Conservation (phyloP, 1,140 invertebrate genomes). For the Camponotus vicinus region DNA sequence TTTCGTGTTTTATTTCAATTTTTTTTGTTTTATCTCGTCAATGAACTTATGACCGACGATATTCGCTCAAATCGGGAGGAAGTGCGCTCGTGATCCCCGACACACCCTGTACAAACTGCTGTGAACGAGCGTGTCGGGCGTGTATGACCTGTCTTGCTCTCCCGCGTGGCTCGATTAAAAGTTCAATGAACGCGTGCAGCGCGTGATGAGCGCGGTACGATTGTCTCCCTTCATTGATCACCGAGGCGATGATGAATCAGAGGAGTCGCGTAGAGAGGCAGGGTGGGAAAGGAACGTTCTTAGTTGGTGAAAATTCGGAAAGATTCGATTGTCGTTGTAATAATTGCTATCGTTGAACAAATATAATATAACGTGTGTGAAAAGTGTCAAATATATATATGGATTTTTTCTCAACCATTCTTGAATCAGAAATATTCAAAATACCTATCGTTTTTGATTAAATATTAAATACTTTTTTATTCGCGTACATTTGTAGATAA, state of each 20-base stretch:
- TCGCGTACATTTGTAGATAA: not conserved
- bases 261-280: not conserved
- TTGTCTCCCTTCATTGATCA: conserved; percentile 51
- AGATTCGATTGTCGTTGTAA: conserved; percentile 7
- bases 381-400: too few relatives aligned
- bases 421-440: not conserved
- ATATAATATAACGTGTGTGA: not conserved
- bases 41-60: not conserved
- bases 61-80: not conserved
- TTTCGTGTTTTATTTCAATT: too few relatives aligned
- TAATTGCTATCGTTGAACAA: conserved; percentile 14
- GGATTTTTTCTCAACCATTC: not conserved
- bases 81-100: not conserved
- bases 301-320: not conserved
- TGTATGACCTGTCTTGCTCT: not conserved
- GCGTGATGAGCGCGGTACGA: not conserved
- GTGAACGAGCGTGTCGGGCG: not conserved
- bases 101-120: conserved; percentile 20
- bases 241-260: conserved; percentile 29
- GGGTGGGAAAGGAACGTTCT: not conserved
- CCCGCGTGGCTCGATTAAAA: conserved; percentile 22
- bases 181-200: conserved; percentile 59
- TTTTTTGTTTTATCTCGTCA: not conserved
- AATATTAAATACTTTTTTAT: not conserved
- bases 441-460: not conserved